These are phyloP conservation scores for Eretmochelys imbricata DNA, from an alignment of 2,113 vertebrate species.

Conservation along the genomic window DNA sequence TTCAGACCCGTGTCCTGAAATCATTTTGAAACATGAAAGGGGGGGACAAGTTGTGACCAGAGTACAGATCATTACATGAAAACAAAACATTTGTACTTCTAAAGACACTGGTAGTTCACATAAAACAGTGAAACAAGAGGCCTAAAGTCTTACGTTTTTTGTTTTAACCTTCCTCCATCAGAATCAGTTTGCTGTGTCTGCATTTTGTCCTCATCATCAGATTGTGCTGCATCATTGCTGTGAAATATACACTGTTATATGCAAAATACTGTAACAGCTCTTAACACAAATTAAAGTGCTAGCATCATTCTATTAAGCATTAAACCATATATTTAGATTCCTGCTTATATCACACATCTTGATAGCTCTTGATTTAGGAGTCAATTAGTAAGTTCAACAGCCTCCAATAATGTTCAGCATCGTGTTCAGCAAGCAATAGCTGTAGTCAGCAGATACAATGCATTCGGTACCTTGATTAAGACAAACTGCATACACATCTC, in stretches of 20 bases:
- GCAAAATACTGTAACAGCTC: background rate
- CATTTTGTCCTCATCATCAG: slow-evolving; percentile 96
- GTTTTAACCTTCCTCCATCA: slow-evolving; percentile 95
- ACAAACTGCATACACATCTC: background rate
- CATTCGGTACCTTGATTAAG: background rate
- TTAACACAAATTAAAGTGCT: background rate
- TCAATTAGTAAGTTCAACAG: background rate
- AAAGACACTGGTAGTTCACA: background rate
- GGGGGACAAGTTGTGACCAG: background rate
- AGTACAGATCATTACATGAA: background rate
- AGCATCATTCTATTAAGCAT: background rate
- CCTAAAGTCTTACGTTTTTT: slow-evolving; percentile 90
- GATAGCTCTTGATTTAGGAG: background rate
- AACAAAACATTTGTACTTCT: background rate
- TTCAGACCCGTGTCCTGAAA: background rate
- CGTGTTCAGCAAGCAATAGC: background rate
- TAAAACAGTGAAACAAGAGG: background rate
- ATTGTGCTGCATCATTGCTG: slow-evolving; percentile 95
- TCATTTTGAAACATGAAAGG: background rate
- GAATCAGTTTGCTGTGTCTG: slow-evolving; percentile 88
- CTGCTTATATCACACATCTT: background rate
- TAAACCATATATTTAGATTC: background rate
- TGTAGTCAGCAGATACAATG: background rate
- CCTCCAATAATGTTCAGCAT: background rate
- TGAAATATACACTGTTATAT: slow-evolving; percentile 27